A percentile compares a stretch with the other conserved stretches of the same genome.
Evolutionary conservation across 23 tunicate species (phyloP).

Genomic region (Phallusia fumigata): DNA sequence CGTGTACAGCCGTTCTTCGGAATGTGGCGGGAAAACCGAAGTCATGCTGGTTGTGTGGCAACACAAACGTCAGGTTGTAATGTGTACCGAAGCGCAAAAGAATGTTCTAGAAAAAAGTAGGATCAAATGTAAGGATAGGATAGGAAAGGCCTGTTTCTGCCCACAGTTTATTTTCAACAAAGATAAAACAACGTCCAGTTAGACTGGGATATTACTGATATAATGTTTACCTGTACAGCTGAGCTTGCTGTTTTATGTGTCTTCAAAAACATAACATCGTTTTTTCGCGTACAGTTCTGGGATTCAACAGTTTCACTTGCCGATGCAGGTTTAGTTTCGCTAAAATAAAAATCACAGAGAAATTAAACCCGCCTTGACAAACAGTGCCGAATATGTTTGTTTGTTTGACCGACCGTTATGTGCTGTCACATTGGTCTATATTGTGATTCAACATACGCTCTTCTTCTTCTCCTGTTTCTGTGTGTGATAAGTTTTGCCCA

Average conservation of each 20-base stretch:
- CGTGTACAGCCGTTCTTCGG: not conserved
- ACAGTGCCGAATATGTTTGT: too few relatives aligned
- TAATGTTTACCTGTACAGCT: not conserved
- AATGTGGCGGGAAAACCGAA: constrained; percentile 17
- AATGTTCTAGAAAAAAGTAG: constrained; percentile 11
- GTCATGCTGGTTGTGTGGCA: constrained; percentile 29
- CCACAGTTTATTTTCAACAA: not conserved
- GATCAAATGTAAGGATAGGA: too few relatives aligned
- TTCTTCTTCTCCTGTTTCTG: too few relatives aligned
- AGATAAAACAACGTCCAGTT: not conserved
- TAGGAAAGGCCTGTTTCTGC: not conserved
- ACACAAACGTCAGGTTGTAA: constrained; percentile 15
- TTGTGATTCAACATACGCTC: too few relatives aligned
- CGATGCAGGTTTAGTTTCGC: not conserved
- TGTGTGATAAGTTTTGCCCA: too few relatives aligned
- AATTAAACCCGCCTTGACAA: not conserved
- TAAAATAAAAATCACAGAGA: not conserved
- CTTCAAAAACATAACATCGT: not conserved
- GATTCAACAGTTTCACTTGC: not conserved
- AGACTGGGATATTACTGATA: not conserved
- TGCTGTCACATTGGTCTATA: too few relatives aligned
- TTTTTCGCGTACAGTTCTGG: not conserved
- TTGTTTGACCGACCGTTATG: too few relatives aligned
- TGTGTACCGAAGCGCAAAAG: constrained; percentile 24
- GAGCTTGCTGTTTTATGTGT: constrained; percentile 3